Conservation (phyloP, 2,113 vertebrate species). For the Chamaetylas fuelleborni region DNA sequence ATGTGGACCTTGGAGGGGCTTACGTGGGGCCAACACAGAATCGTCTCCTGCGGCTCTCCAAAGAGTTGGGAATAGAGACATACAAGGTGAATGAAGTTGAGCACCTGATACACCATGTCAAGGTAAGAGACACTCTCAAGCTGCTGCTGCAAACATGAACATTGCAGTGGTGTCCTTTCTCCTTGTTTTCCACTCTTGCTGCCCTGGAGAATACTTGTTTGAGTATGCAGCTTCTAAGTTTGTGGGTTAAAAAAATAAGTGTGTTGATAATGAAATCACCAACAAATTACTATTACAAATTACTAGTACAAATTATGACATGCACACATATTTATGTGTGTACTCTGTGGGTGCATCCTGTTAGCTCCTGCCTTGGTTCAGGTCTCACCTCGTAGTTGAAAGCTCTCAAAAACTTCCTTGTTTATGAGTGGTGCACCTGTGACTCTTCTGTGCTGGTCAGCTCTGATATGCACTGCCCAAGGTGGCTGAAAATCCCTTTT, state of each 20-base stretch:
- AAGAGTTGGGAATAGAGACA: conserved; percentile 87
- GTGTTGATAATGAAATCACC: not conserved
- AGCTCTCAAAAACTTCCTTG: not conserved
- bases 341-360: not conserved
- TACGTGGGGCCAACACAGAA: conserved; percentile 97
- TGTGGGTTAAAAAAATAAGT: not conserved
- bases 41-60: conserved; percentile 88
- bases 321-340: not conserved
- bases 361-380: not conserved
- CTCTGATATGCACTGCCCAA: not conserved
- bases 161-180: not conserved
- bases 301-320: not conserved
- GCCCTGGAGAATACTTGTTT: not conserved
- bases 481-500: not conserved
- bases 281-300: not conserved
- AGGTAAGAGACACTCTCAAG: conserved; percentile 77
- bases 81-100: conserved; percentile 96
- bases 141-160: not conserved
- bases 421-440: not conserved
- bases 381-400: not conserved
- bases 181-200: not conserved
- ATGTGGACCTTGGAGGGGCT: conserved; percentile 94
- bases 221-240: not conserved
- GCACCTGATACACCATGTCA: conserved; percentile 84
- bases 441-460: not conserved